Evolutionary conservation across 30 jellyfish, hydroid and myxozoan genomes (phyloP), one percentile per base, ranked within the genome.

Genomic region (Cassiopea xamachana): DNA sequence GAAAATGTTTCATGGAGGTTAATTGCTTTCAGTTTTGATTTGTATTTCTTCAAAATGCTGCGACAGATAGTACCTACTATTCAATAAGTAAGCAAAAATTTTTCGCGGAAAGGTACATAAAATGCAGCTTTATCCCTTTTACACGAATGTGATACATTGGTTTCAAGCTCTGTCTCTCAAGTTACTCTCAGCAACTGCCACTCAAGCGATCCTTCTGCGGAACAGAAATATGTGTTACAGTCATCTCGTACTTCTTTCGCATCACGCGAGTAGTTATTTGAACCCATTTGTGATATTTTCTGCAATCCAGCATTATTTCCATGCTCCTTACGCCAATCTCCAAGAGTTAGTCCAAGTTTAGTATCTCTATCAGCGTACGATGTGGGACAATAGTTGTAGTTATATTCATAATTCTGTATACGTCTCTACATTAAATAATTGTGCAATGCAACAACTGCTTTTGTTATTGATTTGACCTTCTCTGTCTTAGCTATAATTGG

Each of bases 381-480:
- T 75, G 69, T 75, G 60, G 84, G 84, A 59, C 69, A 75, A 75
- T 39, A 75, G 84, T 59, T 75, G 46, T 46, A 75, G 84, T 75
- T 44, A 75, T 75, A 43, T 27, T 75, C 84, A 75, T 75, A n/a
- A 59, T 55, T 75, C 46, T 50, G 64, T 18, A 69, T 75, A 59
- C 84, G 48, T 75, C 46, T 75, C 69, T 75, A 16, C 94, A 87
- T 87, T 19, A 85, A 55, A 79, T 49, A 87, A 80, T 88, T 88
- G 79, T 88, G 95, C 76, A 79, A 70, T 51, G 94, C 94, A 64
- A 92, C 95, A 44, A 79, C 98, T 67, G 98, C 95, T 69, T 92
- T 85, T 43, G 98, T 92, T 14, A 92, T 85, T 43, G 76, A 58
- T 46, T 27, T 27, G 39, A 27, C 39, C 39, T 27, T 27, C 48